Base-by-base conservation (phyloP, 2,888 invertebrate genomes). In the Imbricaverruca yamaguchii region DNA sequence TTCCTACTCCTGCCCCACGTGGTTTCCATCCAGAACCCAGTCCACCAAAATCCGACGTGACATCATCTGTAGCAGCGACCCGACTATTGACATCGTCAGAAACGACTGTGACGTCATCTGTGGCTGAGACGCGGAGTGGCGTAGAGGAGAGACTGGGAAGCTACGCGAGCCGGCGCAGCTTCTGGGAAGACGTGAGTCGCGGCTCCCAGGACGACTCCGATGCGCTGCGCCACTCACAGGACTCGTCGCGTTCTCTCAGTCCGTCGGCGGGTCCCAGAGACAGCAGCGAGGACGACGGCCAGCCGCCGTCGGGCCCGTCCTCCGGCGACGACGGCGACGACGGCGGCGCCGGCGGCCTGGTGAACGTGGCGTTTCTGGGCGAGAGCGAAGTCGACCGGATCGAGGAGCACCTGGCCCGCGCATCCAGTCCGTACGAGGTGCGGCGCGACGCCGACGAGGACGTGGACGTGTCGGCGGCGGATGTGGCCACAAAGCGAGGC, bases 401-500 rank as follows among this genome's bases (percentile, higher is more conserved):
- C 21, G 74, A 74, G 15, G 15, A 21, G 15, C 11, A 53, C 53
- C 18, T 55, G 18, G 53, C 53, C 55, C 53, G 74, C 9, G 53
- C 74, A 9, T 21, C 74, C 53, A 74, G 74, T 18, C 74, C 74
- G 55, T 74, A 74, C 55, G 74, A 74, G 55, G 74, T 74, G 53
- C 65, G 23, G 23, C 53, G 74, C 39, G 53, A 53, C 59, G 39
- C 15, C 15, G 74, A 74, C 11, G 74, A 74, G 53, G 74, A 18
- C 2, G 74, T 55, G 55, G 74, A 74, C 53, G 74, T 55, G 8
- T 74, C 74, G 18, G 74, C 74, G 9, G 55, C 74, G 4, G 74
- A 74, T 55, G 74, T 74, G 15, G 74, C 74, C 55, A 74, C 74
- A 21, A 74, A 74, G 55, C 53, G 74, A 0, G 11, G 23, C 55